Evolutionary conservation across 1,140 invertebrate species (phyloP).

Genomic region (Cryptotermes secundus): DNA sequence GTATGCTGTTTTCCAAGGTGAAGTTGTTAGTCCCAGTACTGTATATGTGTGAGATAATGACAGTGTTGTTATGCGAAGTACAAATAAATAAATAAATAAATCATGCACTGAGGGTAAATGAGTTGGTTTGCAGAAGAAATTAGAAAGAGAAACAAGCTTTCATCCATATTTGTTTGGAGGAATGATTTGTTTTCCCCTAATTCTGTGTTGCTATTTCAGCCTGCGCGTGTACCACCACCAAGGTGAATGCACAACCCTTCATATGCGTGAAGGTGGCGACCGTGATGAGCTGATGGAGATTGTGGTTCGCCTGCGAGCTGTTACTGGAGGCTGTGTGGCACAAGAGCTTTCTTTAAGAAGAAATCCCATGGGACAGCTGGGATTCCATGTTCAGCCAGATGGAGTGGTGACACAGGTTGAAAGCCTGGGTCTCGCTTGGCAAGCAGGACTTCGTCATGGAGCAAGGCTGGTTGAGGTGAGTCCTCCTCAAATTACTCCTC

Average conservation of each 20-base stretch:
- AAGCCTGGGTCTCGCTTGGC: constrained; percentile 79
- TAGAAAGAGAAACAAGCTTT: no score
- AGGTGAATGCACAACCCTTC: constrained; percentile 80
- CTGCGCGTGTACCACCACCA: constrained; percentile 73
- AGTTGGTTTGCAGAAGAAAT: no score
- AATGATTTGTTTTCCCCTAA: no score
- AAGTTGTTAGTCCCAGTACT: no score
- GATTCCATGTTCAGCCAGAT: constrained; percentile 95
- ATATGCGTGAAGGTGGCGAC: constrained; percentile 64
- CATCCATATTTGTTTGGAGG: no score
- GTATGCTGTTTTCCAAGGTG: no score
- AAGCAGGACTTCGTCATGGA: constrained; percentile 86
- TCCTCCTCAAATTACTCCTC: background rate
- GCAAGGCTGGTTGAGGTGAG: constrained; percentile 82
- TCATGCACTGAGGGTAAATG: no score
- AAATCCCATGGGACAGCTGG: constrained; percentile 82
- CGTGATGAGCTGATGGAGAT: constrained; percentile 79
- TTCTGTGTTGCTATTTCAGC: constrained; percentile 51
- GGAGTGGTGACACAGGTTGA: constrained; percentile 94
- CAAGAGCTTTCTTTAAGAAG: constrained; percentile 73
- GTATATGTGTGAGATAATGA: no score
- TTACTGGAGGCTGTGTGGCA: constrained; percentile 72
- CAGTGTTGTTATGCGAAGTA: no score
- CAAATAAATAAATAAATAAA: no score
- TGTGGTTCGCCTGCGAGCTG: constrained; percentile 65